phyloP scores from a whole-genome alignment of 2,888 invertebrate species.

The Colletes collaris region DNA sequence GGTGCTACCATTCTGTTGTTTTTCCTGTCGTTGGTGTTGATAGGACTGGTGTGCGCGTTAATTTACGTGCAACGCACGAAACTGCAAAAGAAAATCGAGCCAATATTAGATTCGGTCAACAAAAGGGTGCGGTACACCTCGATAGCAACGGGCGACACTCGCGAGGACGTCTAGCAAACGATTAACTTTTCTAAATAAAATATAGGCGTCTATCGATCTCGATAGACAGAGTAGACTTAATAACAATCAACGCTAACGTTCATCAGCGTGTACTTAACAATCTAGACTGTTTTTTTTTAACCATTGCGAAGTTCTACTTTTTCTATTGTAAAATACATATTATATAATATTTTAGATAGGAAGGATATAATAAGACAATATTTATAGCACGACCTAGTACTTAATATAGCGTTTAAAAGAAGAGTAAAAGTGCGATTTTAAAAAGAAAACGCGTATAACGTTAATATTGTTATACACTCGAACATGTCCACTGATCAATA shows the following conservation, averaged over 20 bases:
- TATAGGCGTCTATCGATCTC: not conserved
- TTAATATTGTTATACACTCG: conserved; percentile 32
- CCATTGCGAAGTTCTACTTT: conserved; percentile 16
- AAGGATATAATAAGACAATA: conserved; percentile 18
- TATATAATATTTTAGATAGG: conserved; percentile 6
- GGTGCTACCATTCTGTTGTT: conserved; percentile 72
- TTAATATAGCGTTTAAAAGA: conserved; percentile 9
- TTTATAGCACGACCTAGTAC: conserved; percentile 16
- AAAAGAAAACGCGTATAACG: not conserved
- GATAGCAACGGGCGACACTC: conserved; percentile 86
- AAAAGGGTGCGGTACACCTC: conserved; percentile 90
- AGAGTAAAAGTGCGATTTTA: not conserved
- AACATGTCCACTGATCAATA: conserved; percentile 47
- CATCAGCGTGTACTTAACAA: not conserved
- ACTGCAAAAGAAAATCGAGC: conserved; percentile 85
- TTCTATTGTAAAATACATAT: conserved; percentile 20
- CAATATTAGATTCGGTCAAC: conserved; percentile 87
- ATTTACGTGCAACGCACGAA: conserved; percentile 86
- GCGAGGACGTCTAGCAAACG: conserved; percentile 72
- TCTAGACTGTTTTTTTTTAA: not conserved
- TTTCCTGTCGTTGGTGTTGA: conserved; percentile 82
- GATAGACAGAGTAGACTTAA: not conserved
- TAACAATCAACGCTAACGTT: not conserved
- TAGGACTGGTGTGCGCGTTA: conserved; percentile 85
- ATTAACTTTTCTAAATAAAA: conserved; percentile 14